These are phyloP conservation scores for Tenodera sinensis DNA, from an alignment of 2,888 invertebrate species.

Conservation along the genomic window DNA sequence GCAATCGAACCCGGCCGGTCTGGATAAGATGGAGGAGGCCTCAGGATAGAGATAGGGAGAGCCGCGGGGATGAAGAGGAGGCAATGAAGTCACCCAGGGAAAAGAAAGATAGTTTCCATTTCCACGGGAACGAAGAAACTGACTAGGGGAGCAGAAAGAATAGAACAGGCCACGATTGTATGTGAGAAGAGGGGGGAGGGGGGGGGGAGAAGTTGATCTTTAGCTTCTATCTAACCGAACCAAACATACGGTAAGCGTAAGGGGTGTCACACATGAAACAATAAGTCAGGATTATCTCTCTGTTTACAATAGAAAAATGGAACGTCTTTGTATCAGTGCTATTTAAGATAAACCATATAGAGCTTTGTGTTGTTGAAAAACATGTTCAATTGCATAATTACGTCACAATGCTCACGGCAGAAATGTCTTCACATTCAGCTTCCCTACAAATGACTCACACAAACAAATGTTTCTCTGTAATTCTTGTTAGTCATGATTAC, in stretches of 20 bases:
- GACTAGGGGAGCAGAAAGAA: not conserved
- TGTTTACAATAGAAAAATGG: not conserved
- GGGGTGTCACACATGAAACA: not conserved
- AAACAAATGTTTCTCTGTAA: too few relatives aligned
- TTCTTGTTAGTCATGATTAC: too few relatives aligned
- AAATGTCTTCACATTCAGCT: too few relatives aligned
- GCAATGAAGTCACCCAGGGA: slow-evolving; percentile 4
- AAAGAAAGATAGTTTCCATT: slow-evolving; percentile 14
- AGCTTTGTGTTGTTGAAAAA: too few relatives aligned
- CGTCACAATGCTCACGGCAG: too few relatives aligned
- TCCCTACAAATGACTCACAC: too few relatives aligned
- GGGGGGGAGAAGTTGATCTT: not conserved
- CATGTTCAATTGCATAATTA: too few relatives aligned
- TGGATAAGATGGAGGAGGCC: slow-evolving; percentile 11
- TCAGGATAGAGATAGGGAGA: not conserved
- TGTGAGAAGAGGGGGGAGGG: not conserved
- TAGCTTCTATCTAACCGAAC: not conserved
- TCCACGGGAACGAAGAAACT: not conserved
- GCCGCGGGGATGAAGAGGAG: not conserved
- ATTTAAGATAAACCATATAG: too few relatives aligned
- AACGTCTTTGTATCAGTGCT: too few relatives aligned
- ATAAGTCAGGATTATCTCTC: not conserved
- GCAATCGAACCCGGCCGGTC: slow-evolving; percentile 11
- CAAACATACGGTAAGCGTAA: not conserved
- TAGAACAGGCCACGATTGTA: not conserved